Evolutionary conservation across 2,888 invertebrate species (phyloP).

Genomic region (Clitarchus hookeri): DNA sequence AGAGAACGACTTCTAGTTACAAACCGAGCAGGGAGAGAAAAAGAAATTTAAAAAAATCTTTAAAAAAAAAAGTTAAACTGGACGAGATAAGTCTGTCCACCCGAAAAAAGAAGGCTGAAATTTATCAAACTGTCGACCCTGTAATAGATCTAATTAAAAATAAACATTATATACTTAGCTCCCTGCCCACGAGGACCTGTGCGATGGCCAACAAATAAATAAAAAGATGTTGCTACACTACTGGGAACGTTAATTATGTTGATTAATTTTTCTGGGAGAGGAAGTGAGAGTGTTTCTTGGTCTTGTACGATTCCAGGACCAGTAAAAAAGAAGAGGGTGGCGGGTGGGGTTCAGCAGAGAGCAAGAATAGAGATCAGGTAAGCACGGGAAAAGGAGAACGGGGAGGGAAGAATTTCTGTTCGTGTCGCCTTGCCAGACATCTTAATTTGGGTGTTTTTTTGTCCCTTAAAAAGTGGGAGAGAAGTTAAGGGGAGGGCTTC

Average conservation of each 20-base stretch:
- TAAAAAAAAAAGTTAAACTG: slow-evolving; percentile 6
- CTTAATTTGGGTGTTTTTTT: neutral
- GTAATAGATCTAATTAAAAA: slow-evolving; percentile 28
- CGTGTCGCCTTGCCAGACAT: neutral
- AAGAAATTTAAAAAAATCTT: neutral
- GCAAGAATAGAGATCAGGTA: slow-evolving; percentile 14
- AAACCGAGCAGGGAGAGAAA: neutral
- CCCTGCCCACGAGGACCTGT: neutral
- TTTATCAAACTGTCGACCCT: slow-evolving; percentile 24
- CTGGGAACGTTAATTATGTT: slow-evolving; percentile 25
- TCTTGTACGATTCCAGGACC: slow-evolving; percentile 14
- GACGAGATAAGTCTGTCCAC: slow-evolving; percentile 21
- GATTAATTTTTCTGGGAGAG: slow-evolving; percentile 21
- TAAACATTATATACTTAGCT: slow-evolving; percentile 18
- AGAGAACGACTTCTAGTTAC: slow-evolving; percentile 9
- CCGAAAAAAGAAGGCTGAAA: slow-evolving; percentile 7
- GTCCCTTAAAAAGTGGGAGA: too few species aligned
- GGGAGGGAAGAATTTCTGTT: neutral
- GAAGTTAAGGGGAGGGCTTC: too few species aligned
- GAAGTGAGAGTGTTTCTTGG: slow-evolving; percentile 14
- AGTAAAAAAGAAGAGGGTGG: neutral
- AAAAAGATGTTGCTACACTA: slow-evolving; percentile 17
- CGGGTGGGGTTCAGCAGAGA: neutral
- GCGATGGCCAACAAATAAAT: slow-evolving; percentile 12
- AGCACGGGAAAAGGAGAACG: neutral